Conservation (phyloP, 2,797 vertebrate genomes). For the Tolypeutes matacus region DNA sequence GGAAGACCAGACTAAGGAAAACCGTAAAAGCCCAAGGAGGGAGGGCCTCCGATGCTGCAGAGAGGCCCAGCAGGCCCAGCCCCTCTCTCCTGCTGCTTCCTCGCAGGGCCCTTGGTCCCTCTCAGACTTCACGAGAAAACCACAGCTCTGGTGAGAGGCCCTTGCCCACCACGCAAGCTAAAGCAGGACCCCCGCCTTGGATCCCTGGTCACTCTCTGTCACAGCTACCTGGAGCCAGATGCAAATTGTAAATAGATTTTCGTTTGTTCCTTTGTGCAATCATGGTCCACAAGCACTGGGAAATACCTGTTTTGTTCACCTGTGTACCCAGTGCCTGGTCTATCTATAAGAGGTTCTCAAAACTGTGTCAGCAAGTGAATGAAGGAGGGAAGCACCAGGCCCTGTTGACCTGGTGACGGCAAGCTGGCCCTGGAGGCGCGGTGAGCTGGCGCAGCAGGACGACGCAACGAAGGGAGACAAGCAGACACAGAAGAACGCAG, state of each 20-base stretch:
- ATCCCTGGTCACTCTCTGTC: not conserved
- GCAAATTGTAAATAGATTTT: not conserved
- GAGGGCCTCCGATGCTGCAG: not conserved
- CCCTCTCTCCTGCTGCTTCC: not conserved
- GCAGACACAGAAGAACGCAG: too few species aligned
- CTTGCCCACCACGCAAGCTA: not conserved
- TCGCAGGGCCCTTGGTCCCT: not conserved
- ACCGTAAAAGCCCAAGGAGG: not conserved
- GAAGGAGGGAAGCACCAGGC: too few species aligned
- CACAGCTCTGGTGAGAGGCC: not conserved
- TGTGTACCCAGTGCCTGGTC: not conserved
- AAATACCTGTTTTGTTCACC: not conserved
- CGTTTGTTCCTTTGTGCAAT: not conserved
- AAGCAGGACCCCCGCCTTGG: accelerated
- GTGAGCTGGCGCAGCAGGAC: too few species aligned
- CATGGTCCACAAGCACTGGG: not conserved
- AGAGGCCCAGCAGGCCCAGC: not conserved
- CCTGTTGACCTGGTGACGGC: too few species aligned
- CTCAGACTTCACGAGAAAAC: not conserved
- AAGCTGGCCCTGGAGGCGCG: too few species aligned
- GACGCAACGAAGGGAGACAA: too few species aligned
- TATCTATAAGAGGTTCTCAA: not conserved
- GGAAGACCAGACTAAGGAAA: too few species aligned
- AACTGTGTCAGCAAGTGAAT: not conserved
- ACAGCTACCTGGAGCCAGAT: not conserved